Conservation (phyloP, 2,113 vertebrate genomes). For the Salvelinus alpinus region DNA sequence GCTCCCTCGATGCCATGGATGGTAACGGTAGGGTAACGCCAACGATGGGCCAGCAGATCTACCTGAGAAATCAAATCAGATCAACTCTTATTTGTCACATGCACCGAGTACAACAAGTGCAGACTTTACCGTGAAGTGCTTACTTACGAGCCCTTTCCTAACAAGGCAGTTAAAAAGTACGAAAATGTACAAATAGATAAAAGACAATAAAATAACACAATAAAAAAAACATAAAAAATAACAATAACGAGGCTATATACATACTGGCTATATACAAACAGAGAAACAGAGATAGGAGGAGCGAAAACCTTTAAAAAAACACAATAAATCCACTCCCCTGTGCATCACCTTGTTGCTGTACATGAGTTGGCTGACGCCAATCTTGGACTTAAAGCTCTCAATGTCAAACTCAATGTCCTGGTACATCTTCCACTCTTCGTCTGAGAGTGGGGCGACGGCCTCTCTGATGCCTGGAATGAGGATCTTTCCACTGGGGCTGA, state of each 20-base stretch:
- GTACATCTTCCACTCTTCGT: conserved; percentile 80
- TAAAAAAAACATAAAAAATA: too few species aligned
- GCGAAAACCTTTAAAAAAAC: background rate
- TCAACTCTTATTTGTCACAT: too few species aligned
- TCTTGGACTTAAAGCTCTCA: conserved; percentile 73
- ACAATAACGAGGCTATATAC: background rate
- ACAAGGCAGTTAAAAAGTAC: too few species aligned
- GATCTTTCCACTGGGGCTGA: conserved; percentile 82
- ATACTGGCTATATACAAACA: background rate
- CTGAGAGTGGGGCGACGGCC: conserved; percentile 73
- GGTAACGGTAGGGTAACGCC: conserved; percentile 86
- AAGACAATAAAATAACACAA: background rate
- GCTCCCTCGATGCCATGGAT: conserved; percentile 91
- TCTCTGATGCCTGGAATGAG: conserved; percentile 86
- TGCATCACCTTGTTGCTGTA: conserved; percentile 82
- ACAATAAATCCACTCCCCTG: background rate
- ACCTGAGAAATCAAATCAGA: conserved; percentile 68
- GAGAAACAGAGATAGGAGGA: background rate
- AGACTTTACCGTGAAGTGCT: too few species aligned
- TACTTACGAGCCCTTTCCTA: too few species aligned
- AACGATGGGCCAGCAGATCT: conserved; percentile 84
- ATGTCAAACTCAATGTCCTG: conserved; percentile 81
- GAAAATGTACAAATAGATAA: background rate
- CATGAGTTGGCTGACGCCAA: conserved; percentile 78
- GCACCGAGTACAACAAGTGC: too few species aligned